Conservation (phyloP, 2,797 vertebrate species). For the Chelon labrosus region DNA sequence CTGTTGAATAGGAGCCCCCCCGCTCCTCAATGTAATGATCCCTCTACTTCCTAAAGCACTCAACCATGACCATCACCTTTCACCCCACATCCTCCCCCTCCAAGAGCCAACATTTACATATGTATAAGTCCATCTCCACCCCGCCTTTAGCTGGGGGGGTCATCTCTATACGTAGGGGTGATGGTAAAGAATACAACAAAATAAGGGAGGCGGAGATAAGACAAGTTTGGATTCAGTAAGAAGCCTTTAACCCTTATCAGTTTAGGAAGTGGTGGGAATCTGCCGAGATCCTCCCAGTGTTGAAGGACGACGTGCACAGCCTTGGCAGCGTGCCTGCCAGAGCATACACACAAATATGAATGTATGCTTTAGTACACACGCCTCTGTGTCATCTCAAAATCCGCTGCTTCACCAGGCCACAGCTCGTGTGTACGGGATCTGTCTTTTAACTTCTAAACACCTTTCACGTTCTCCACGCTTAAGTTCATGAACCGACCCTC, state of each 20-base stretch:
- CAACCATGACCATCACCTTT: slow-evolving; percentile 88
- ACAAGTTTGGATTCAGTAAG: slow-evolving; percentile 20
- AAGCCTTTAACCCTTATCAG: slow-evolving; percentile 51
- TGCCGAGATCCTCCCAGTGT: not conserved
- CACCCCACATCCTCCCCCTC: slow-evolving; percentile 75
- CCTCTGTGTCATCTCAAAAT: slow-evolving; percentile 52
- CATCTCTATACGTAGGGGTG: slow-evolving; percentile 42
- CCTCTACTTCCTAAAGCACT: slow-evolving; percentile 88
- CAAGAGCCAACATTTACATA: slow-evolving; percentile 82
- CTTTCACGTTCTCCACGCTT: slow-evolving; percentile 47
- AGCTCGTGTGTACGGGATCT: slow-evolving; percentile 58
- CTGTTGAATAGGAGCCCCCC: slow-evolving; percentile 72
- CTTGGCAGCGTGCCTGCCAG: not conserved
- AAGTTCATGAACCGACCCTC: slow-evolving; percentile 46
- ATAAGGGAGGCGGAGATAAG: slow-evolving; percentile 60
- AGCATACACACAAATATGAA: slow-evolving; percentile 9
- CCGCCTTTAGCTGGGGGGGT: slow-evolving; percentile 44
- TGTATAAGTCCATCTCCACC: slow-evolving; percentile 76
- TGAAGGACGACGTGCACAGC: not conserved
- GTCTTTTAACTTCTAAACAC: slow-evolving; percentile 76
- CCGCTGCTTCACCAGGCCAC: slow-evolving; percentile 31
- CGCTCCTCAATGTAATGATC: slow-evolving; percentile 77
- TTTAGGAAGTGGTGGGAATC: slow-evolving; percentile 43
- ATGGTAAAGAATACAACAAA: slow-evolving; percentile 45
- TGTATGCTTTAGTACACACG: slow-evolving; percentile 33